Conservation (phyloP, 1,140 invertebrate genomes). For the Panagrolaimus sp. region DNA sequence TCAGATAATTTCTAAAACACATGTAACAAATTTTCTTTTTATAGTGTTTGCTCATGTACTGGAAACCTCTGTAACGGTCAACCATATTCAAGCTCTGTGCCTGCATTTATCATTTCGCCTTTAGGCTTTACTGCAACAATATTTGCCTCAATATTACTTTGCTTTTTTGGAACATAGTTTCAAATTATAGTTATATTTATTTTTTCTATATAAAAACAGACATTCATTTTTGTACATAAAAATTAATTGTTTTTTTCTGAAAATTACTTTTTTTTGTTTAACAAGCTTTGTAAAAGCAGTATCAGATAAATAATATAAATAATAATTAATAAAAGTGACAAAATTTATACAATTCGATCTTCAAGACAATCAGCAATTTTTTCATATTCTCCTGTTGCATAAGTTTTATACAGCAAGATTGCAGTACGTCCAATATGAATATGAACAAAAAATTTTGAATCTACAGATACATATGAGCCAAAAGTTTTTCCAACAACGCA, state of each 20-base stretch:
- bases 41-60: slow-evolving; percentile 47
- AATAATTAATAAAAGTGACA: background rate
- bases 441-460: slow-evolving; percentile 14
- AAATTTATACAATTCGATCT: slow-evolving; percentile 13
- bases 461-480: background rate
- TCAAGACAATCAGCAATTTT: background rate
- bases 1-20: slow-evolving; percentile 23
- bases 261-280: too few relatives aligned
- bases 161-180: too few relatives aligned
- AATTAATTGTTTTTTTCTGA: too few relatives aligned
- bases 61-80: slow-evolving; percentile 46
- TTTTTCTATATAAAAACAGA: too few relatives aligned
- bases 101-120: slow-evolving; percentile 2
- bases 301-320: background rate
- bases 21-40: slow-evolving; percentile 24
- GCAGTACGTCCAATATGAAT: slow-evolving; percentile 7
- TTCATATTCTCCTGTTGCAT: slow-evolving; percentile 7
- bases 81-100: slow-evolving; percentile 22
- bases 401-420: slow-evolving; percentile 10
- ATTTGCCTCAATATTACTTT: too few relatives aligned
- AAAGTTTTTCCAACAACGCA: slow-evolving; percentile 10
- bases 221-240: too few relatives aligned
- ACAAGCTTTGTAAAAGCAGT: background rate
- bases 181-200: too few relatives aligned
- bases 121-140: background rate